phyloP scores from a whole-genome alignment of 2,113 vertebrate species.

The Elaphurus davidianus region DNA sequence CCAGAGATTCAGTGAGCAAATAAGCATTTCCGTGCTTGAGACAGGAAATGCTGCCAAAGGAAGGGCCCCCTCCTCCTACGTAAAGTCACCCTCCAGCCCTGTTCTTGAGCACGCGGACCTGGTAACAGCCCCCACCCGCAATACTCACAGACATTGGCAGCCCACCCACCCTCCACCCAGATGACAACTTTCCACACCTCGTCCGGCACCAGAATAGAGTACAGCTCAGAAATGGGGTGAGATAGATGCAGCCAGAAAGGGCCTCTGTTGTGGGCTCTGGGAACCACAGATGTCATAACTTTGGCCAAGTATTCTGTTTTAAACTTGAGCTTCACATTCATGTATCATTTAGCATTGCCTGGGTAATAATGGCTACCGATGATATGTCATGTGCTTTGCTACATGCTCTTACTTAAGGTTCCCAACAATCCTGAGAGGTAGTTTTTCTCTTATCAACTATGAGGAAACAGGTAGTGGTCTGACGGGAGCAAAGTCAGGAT shows the following conservation, averaged over 20 bases:
- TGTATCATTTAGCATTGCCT: accelerated
- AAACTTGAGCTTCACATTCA: accelerated
- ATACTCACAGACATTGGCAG: background rate
- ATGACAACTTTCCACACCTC: too few species aligned
- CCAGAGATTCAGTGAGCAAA: background rate
- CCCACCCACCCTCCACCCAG: background rate
- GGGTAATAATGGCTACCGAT: background rate
- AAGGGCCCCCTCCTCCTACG: background rate
- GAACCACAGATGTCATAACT: too few species aligned
- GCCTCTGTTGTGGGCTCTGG: background rate
- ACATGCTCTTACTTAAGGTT: background rate
- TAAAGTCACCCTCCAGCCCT: background rate
- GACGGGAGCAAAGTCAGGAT: background rate
- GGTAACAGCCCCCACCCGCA: background rate
- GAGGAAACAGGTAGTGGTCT: background rate
- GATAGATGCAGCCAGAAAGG: background rate
- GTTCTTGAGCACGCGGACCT: background rate
- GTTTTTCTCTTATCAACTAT: background rate
- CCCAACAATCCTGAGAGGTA: background rate
- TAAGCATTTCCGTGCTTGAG: background rate
- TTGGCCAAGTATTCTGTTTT: background rate
- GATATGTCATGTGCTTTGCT: background rate
- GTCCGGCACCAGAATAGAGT: background rate
- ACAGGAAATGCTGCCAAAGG: background rate
- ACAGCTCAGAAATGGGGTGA: background rate